phyloP scores from a whole-genome alignment of 2,888 invertebrate genomes.

The Hecatera dysodea region DNA sequence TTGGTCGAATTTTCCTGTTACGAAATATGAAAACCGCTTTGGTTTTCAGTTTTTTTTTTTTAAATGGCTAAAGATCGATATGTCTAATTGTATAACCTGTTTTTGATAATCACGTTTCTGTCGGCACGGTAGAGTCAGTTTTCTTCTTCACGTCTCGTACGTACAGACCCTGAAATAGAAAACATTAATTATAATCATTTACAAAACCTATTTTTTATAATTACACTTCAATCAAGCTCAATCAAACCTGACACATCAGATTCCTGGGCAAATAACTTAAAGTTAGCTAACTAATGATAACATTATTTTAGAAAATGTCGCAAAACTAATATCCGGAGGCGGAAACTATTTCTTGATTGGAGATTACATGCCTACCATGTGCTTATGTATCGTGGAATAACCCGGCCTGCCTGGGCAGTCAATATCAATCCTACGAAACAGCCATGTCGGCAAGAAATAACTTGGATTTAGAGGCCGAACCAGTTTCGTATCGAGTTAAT shows the following conservation, averaged over 20 bases:
- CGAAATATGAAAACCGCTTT: not conserved
- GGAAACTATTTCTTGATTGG: slow-evolving; percentile 70
- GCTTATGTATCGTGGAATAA: slow-evolving; percentile 43
- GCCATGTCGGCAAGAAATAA: slow-evolving; percentile 47
- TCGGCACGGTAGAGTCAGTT: not conserved
- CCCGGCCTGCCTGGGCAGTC: slow-evolving; percentile 19
- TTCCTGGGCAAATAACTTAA: slow-evolving; percentile 30
- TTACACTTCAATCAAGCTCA: slow-evolving; percentile 11
- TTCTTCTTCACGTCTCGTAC: not conserved
- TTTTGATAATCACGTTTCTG: not conserved
- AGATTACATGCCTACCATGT: slow-evolving; percentile 49
- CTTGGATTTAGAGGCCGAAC: slow-evolving; percentile 18
- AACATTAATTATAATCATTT: not conserved
- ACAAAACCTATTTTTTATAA: not conserved
- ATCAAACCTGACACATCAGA: slow-evolving; percentile 10
- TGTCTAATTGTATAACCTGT: not conserved
- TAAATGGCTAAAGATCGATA: not conserved
- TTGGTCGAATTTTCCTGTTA: slow-evolving; percentile 15
- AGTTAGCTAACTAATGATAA: slow-evolving; percentile 23
- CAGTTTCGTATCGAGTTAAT: slow-evolving; percentile 27
- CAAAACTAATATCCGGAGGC: slow-evolving; percentile 65
- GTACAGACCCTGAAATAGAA: slow-evolving; percentile 20
- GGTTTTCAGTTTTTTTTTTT: not conserved
- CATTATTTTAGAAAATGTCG: slow-evolving; percentile 62
- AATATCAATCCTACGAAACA: slow-evolving; percentile 38